phyloP scores from a whole-genome alignment of 1,140 invertebrate species.

The Maniola jurtina region DNA sequence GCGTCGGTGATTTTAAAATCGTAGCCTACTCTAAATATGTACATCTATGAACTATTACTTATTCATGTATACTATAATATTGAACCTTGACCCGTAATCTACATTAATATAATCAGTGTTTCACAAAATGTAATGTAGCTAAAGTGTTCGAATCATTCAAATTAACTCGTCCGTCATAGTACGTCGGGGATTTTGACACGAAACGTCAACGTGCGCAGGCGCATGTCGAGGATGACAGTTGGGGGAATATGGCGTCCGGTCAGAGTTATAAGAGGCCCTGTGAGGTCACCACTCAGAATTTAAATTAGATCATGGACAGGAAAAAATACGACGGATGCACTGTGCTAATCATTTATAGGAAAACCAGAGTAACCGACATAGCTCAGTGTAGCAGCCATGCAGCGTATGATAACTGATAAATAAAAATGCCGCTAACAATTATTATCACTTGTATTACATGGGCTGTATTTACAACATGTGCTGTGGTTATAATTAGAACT shows the following conservation, averaged over 20 bases:
- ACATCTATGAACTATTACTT: too few species aligned
- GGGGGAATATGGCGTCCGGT: conserved; percentile 24
- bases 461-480: too few species aligned
- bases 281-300: conserved; percentile 35
- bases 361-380: too few species aligned
- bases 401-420: too few species aligned
- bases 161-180: conserved; percentile 61
- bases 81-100: background rate
- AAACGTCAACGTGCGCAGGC: conserved; percentile 43
- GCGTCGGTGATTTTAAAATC: too few species aligned
- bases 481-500: too few species aligned
- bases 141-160: conserved; percentile 47
- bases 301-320: conserved; percentile 40
- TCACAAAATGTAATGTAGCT: conserved; percentile 13
- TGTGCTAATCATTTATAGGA: too few species aligned
- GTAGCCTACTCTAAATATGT: too few species aligned
- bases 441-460: too few species aligned
- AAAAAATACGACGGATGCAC: background rate
- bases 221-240: conserved; percentile 39
- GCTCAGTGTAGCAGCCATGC: too few species aligned
- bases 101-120: conserved; percentile 10
- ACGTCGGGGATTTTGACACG: conserved; percentile 49
- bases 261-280: conserved; percentile 29
- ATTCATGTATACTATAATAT: too few species aligned
- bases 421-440: too few species aligned